Conservation (phyloP, 30 jellyfish, hydroid and myxozoan species). For the Chrysaora quinquecirrha region DNA sequence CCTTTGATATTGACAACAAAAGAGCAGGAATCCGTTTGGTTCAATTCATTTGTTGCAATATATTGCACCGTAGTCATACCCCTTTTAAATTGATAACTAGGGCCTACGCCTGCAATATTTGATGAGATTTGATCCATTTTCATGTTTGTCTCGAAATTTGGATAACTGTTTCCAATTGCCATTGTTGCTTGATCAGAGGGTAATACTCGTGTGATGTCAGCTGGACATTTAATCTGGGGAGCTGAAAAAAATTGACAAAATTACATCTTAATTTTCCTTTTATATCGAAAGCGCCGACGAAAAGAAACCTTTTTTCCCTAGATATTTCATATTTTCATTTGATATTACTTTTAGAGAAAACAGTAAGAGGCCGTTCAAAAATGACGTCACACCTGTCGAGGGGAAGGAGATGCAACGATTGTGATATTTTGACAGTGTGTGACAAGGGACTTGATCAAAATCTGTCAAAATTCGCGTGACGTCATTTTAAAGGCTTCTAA, state of each 20-base stretch:
- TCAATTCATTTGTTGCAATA: slow-evolving; percentile 60
- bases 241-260: slow-evolving; percentile 60
- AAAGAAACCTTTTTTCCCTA: too few relatives aligned
- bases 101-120: slow-evolving; percentile 56
- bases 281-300: too few relatives aligned
- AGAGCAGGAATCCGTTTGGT: slow-evolving; percentile 62
- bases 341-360: too few relatives aligned
- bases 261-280: too few relatives aligned
- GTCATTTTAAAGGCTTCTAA: too few relatives aligned
- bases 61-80: slow-evolving; percentile 37
- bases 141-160: slow-evolving; percentile 38
- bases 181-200: slow-evolving; percentile 54
- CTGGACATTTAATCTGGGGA: slow-evolving; percentile 73
- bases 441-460: too few relatives aligned
- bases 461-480: too few relatives aligned
- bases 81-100: slow-evolving; percentile 34
- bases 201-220: slow-evolving; percentile 29
- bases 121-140: slow-evolving; percentile 51
- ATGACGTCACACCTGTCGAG: too few relatives aligned
- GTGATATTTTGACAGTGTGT: too few relatives aligned
- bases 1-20: slow-evolving; percentile 52
- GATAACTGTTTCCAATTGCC: slow-evolving; percentile 60
- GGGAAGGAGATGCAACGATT: too few relatives aligned
- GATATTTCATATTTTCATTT: too few relatives aligned
- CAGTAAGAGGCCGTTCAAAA: too few relatives aligned